phyloP scores from a whole-genome alignment of 2,113 vertebrate species.

The Oreocharis arfaki region DNA sequence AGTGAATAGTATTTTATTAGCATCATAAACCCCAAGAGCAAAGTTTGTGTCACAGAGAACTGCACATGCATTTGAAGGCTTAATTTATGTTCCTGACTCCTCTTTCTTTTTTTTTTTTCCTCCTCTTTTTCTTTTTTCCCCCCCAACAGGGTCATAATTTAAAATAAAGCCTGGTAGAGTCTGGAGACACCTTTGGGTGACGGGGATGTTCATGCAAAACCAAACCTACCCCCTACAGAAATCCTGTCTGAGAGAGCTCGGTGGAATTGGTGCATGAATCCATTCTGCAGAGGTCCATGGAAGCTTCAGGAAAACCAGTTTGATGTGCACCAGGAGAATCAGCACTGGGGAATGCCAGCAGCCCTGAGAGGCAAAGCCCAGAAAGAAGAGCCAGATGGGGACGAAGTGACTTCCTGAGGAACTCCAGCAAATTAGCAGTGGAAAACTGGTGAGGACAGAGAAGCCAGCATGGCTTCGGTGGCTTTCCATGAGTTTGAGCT shows the following conservation, averaged over 20 bases:
- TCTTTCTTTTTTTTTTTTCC: neutral
- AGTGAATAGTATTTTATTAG: slow-evolving; percentile 57
- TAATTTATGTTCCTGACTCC: slow-evolving; percentile 25
- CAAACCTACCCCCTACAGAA: neutral
- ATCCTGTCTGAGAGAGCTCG: neutral
- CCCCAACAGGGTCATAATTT: neutral
- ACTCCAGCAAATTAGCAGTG: neutral
- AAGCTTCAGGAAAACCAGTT: neutral
- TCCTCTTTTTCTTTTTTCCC: accelerated
- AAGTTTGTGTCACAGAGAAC: slow-evolving; percentile 63
- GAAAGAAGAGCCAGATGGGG: neutral
- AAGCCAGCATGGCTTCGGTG: neutral
- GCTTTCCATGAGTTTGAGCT: neutral
- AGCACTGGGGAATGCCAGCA: neutral
- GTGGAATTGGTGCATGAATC: neutral
- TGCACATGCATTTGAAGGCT: slow-evolving; percentile 44
- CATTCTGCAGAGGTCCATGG: neutral
- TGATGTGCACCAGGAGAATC: neutral
- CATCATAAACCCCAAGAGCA: slow-evolving; percentile 65
- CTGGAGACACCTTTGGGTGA: neutral
- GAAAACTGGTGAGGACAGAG: neutral
- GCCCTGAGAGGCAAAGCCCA: neutral
- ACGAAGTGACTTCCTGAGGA: neutral
- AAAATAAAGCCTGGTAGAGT: neutral
- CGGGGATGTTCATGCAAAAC: neutral